Evolutionary conservation across 2,888 invertebrate species (phyloP).

Genomic region (Meteorus colon): DNA sequence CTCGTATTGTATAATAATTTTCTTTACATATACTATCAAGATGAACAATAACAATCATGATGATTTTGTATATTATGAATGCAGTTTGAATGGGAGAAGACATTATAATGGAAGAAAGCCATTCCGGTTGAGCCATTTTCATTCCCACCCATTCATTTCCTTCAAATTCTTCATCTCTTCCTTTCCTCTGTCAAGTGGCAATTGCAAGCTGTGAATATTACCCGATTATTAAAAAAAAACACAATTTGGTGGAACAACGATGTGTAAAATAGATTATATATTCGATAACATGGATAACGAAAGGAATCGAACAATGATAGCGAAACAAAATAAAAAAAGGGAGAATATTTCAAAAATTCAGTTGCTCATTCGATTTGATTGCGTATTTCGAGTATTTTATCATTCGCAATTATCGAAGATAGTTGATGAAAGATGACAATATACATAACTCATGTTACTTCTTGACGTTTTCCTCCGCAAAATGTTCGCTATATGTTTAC

Average conservation of each 20-base stretch:
- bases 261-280: slow-evolving; percentile 68
- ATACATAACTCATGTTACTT: background rate
- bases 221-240: slow-evolving; percentile 48
- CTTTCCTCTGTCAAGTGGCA: slow-evolving; percentile 41
- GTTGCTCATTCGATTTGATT: slow-evolving; percentile 50
- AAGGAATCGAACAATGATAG: slow-evolving; percentile 44
- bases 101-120: slow-evolving; percentile 19
- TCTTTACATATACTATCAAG: background rate
- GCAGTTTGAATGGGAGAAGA: background rate
- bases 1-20: background rate
- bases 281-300: slow-evolving; percentile 60
- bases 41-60: background rate
- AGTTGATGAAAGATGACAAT: background rate
- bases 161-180: slow-evolving; percentile 34
- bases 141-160: slow-evolving; percentile 14
- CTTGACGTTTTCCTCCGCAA: background rate
- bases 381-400: slow-evolving; percentile 42
- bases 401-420: background rate
- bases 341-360: too few relatives aligned
- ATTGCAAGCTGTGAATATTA: slow-evolving; percentile 62
- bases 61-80: background rate
- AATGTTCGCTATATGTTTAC: background rate
- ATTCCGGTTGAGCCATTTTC: slow-evolving; percentile 29
- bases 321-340: slow-evolving; percentile 53
- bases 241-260: slow-evolving; percentile 60